Evolutionary conservation across 2,888 invertebrate genomes (phyloP).

Genomic region (Auanema sp.): DNA sequence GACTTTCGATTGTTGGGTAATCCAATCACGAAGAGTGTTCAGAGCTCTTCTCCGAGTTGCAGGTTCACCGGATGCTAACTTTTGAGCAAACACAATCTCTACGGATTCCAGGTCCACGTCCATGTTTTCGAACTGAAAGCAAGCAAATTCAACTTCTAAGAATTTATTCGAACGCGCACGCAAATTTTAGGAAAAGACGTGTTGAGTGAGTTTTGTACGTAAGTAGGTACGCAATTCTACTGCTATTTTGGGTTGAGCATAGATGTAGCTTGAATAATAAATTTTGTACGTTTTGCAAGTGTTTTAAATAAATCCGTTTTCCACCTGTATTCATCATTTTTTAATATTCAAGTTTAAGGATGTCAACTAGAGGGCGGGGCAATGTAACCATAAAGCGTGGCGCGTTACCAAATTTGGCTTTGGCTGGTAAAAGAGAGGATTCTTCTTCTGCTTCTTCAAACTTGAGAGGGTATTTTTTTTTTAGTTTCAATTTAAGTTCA

Average conservation of each 20-base stretch:
- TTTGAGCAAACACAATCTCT: constrained; percentile 63
- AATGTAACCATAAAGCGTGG: constrained; percentile 17
- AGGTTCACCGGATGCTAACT: constrained; percentile 59
- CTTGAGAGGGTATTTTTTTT: constrained; percentile 15
- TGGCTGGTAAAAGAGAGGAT: constrained; percentile 39
- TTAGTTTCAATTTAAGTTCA: not conserved
- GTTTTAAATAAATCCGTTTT: too few relatives aligned
- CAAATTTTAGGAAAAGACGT: too few relatives aligned
- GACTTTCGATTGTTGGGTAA: constrained; percentile 39
- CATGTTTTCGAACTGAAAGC: too few relatives aligned
- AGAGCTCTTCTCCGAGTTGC: constrained; percentile 52
- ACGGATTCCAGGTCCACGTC: constrained; percentile 55
- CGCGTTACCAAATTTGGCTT: constrained; percentile 37
- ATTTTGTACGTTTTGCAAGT: too few relatives aligned
- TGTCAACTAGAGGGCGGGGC: constrained; percentile 19
- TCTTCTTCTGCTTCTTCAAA: too few relatives aligned
- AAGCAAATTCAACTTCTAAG: too few relatives aligned
- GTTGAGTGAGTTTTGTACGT: too few relatives aligned
- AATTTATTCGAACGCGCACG: too few relatives aligned
- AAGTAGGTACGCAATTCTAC: too few relatives aligned
- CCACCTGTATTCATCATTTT: too few relatives aligned
- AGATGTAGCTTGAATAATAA: too few relatives aligned
- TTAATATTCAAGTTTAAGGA: not conserved
- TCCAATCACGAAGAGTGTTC: constrained; percentile 54
- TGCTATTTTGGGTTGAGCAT: too few relatives aligned